phyloP scores from a whole-genome alignment of 2,113 vertebrate species.

The Alces alces region DNA sequence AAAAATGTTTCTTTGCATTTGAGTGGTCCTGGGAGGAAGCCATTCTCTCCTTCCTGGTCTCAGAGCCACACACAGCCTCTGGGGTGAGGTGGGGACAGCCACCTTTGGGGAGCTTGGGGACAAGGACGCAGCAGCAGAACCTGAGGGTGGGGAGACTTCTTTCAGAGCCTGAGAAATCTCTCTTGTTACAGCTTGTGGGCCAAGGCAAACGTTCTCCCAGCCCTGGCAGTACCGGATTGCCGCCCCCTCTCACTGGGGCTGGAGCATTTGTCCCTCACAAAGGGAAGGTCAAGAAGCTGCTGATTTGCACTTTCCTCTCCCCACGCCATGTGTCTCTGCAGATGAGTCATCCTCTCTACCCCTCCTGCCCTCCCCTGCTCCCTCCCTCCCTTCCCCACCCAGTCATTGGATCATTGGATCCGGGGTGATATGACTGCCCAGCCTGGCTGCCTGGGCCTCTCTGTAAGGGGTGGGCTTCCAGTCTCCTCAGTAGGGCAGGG shows the following conservation, averaged over 20 bases:
- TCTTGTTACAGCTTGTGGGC: neutral
- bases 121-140: neutral
- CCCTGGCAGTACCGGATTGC: neutral
- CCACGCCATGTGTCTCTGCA: neutral
- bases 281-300: conserved; percentile 39
- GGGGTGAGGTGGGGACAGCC: neutral
- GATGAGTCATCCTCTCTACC: conserved; percentile 26
- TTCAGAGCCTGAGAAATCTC: neutral
- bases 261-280: neutral
- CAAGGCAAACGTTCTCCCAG: neutral
- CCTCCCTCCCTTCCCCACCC: neutral
- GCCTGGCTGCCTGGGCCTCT: neutral
- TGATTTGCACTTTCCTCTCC: neutral
- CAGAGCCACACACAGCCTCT: neutral
- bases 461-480: neutral
- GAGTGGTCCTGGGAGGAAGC: neutral
- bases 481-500: neutral
- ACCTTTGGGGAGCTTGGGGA: neutral
- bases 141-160: neutral
- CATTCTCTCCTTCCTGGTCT: neutral
- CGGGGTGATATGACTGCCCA: neutral
- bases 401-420: neutral
- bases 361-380: neutral
- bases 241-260: neutral
- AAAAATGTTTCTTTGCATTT: neutral